phyloP scores from a whole-genome alignment of 2,797 vertebrate genomes.

The Sebastes steindachneri region DNA sequence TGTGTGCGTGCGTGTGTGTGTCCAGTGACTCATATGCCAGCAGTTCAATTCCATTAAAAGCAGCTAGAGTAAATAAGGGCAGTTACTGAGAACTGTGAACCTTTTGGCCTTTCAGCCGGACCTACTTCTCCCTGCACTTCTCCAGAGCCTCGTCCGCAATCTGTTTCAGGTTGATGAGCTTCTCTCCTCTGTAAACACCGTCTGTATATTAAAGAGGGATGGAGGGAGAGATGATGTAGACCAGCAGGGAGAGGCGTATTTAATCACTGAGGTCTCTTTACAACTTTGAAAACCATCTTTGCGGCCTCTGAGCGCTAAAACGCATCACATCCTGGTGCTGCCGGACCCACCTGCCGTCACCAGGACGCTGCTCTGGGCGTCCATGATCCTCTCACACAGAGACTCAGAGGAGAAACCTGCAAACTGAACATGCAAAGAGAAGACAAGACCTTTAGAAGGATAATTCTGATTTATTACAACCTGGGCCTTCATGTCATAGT shows the following conservation, averaged over 20 bases:
- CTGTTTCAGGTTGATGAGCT: constrained; percentile 86
- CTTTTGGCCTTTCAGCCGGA: constrained; percentile 5
- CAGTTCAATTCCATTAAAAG: constrained; percentile 34
- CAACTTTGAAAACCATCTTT: constrained; percentile 3
- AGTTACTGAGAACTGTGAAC: constrained; percentile 18
- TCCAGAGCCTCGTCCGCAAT: constrained; percentile 82
- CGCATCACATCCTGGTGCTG: constrained; percentile 6
- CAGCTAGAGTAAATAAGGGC: constrained; percentile 57
- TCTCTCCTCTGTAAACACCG: constrained; percentile 85
- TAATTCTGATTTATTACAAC: not conserved
- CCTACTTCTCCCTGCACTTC: constrained; percentile 80
- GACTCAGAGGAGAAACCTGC: constrained; percentile 87
- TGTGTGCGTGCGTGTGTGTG: constrained; percentile 10
- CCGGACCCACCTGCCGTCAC: constrained; percentile 82
- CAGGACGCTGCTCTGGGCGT: constrained; percentile 80
- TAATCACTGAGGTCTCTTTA: not conserved
- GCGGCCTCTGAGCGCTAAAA: not conserved
- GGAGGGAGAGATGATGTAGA: not conserved
- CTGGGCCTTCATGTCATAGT: not conserved
- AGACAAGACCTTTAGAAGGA: not conserved
- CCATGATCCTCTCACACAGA: constrained; percentile 83
- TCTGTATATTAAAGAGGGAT: constrained; percentile 62
- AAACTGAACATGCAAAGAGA: constrained; percentile 76
- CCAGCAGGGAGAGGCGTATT: not conserved
- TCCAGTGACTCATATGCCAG: constrained; percentile 38